Evolutionary conservation across 2,888 invertebrate species (phyloP).

Genomic region (Pseudolycoriella hygida): DNA sequence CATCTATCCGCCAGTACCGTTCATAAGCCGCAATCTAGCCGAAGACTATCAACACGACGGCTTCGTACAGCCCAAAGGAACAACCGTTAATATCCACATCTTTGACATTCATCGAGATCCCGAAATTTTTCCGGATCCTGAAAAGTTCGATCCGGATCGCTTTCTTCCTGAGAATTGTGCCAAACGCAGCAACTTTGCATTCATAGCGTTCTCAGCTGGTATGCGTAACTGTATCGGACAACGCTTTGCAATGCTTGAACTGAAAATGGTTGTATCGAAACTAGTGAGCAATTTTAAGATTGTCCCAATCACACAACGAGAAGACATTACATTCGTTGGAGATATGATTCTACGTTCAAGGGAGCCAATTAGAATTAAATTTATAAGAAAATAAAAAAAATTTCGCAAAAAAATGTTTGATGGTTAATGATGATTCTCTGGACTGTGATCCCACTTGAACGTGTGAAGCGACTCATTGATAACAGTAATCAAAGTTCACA

Average conservation of each 20-base stretch:
- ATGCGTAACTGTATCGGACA: constrained; percentile 53
- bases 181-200: constrained; percentile 40
- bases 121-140: constrained; percentile 43
- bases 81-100: constrained; percentile 37
- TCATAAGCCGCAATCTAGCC: constrained; percentile 24
- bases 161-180: constrained; percentile 40
- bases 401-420: too few relatives aligned
- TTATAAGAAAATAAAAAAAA: background rate
- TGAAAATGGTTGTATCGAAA: constrained; percentile 36
- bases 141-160: constrained; percentile 21
- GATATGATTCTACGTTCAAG: constrained; percentile 33
- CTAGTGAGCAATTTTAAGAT: constrained; percentile 35
- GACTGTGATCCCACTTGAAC: too few relatives aligned
- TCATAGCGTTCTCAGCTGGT: constrained; percentile 50
- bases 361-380: constrained; percentile 22
- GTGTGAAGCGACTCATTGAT: too few relatives aligned
- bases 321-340: constrained; percentile 27
- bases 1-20: constrained; percentile 35
- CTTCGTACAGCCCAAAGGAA: constrained; percentile 31
- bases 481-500: too few relatives aligned
- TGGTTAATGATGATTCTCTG: too few relatives aligned
- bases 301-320: constrained; percentile 29
- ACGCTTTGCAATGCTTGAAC: constrained; percentile 45
- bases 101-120: constrained; percentile 45
- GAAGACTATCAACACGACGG: constrained; percentile 15